Evolutionary conservation across 2,888 invertebrate species (phyloP).

Genomic region (Tridacna gigas): DNA sequence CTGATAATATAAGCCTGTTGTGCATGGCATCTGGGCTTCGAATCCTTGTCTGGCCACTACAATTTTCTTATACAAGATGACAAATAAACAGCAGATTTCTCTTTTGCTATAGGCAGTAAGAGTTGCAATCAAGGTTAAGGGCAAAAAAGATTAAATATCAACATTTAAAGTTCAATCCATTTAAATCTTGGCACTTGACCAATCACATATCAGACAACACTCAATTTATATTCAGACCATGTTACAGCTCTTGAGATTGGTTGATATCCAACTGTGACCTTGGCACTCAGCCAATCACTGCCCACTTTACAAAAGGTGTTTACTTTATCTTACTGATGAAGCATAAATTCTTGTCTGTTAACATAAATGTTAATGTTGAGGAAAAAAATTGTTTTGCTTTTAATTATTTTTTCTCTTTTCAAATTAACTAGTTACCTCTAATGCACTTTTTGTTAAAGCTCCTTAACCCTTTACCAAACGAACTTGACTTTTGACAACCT

Average conservation of each 20-base stretch:
- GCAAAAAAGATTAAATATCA: not conserved
- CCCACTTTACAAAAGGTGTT: not conserved
- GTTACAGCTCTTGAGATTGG: slow-evolving; percentile 23
- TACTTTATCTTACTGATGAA: not conserved
- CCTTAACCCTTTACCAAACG: not conserved
- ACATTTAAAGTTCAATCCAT: slow-evolving; percentile 29
- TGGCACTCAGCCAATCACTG: slow-evolving; percentile 42
- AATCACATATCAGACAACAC: slow-evolving; percentile 35
- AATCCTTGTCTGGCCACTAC: too few relatives aligned
- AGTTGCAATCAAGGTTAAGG: too few relatives aligned
- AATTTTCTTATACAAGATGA: too few relatives aligned
- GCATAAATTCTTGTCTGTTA: not conserved
- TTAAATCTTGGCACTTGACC: slow-evolving; percentile 45
- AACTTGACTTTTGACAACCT: not conserved
- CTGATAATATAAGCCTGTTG: too few relatives aligned
- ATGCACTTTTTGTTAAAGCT: not conserved
- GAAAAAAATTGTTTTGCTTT: too few relatives aligned
- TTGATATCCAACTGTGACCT: slow-evolving; percentile 2
- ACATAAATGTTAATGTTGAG: too few relatives aligned
- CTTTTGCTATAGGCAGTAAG: too few relatives aligned
- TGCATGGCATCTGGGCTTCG: too few relatives aligned
- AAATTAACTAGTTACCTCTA: too few relatives aligned
- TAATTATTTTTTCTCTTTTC: too few relatives aligned
- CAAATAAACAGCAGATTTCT: too few relatives aligned
- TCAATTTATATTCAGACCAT: slow-evolving; percentile 19